Evolutionary conservation across 1,140 invertebrate species (phyloP).

Genomic region (Lasioglossum baleicum): DNA sequence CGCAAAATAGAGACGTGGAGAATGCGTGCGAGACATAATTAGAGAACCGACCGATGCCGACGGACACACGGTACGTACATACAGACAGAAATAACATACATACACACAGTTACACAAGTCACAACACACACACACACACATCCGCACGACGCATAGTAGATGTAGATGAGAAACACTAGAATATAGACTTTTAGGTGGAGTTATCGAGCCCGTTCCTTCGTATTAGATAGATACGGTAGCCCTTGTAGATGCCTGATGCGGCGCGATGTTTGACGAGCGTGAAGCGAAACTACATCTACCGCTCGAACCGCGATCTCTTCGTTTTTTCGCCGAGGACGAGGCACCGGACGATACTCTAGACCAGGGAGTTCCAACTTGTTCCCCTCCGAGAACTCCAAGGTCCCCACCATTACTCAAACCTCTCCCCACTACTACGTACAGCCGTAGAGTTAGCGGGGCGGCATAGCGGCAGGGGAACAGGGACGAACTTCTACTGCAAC

Average conservation of each 20-base stretch:
- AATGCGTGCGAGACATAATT: conserved; percentile 3
- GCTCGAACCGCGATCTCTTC: conserved; percentile 22
- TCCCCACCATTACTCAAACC: no score
- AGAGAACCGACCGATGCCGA: conserved; percentile 15
- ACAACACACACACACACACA: conserved; percentile 5
- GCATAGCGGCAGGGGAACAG: no score
- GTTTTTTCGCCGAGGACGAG: conserved; percentile 13
- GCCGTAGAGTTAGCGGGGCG: no score
- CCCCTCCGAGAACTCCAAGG: no score
- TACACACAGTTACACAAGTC: conserved; percentile 31
- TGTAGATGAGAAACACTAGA: conserved; percentile 54
- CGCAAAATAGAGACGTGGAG: background rate
- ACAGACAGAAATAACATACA: background rate
- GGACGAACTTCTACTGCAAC: no score
- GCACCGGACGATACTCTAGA: background rate
- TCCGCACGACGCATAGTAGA: conserved; percentile 47
- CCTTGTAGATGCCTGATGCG: conserved; percentile 27
- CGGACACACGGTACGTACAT: conserved; percentile 15
- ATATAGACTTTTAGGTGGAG: conserved; percentile 56
- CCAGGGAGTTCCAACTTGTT: no score
- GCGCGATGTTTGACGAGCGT: conserved; percentile 11
- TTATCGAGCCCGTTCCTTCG: conserved; percentile 64
- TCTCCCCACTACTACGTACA: no score
- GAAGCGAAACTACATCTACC: conserved; percentile 7
- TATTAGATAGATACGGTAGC: conserved; percentile 49